A percentile compares a stretch with the other conserved stretches of the same genome.
Evolutionary conservation across 2,797 vertebrate species (phyloP).

Genomic region (Chelmon rostratus): DNA sequence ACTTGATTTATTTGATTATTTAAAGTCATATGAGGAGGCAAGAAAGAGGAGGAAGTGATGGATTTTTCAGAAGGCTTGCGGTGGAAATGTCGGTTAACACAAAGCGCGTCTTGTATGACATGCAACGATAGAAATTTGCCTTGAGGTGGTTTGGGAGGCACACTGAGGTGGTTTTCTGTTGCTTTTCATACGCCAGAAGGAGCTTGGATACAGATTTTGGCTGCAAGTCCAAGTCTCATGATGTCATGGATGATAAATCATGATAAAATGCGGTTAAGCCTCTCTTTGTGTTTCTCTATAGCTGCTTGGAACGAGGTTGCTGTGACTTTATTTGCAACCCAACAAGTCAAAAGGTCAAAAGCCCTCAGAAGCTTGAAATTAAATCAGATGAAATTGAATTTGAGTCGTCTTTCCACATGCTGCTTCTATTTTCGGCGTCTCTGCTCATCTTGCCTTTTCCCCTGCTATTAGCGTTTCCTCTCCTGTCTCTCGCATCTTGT

Average conservation of each 20-base stretch:
- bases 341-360: conserved; percentile 41
- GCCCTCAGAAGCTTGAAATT: conserved; percentile 40
- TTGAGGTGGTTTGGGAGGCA: conserved; percentile 19
- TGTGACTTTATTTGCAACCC: conserved; percentile 6
- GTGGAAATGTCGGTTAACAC: conserved; percentile 16
- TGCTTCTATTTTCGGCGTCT: conserved; percentile 49
- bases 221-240: conserved; percentile 29
- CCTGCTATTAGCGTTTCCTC: background rate
- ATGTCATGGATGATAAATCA: conserved; percentile 41
- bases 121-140: conserved; percentile 23
- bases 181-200: background rate
- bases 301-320: conserved; percentile 27
- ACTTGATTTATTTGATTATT: conserved; percentile 7
- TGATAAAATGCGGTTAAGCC: conserved; percentile 3
- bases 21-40: conserved; percentile 4
- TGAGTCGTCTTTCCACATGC: conserved; percentile 41
- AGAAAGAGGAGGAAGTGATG: background rate
- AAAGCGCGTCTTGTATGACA: conserved; percentile 29
- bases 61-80: background rate
- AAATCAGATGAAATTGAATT: conserved; percentile 66
- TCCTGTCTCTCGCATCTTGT: background rate
- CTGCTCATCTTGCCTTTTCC: conserved; percentile 6
- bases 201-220: conserved; percentile 10
- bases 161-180: conserved; percentile 20
- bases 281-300: background rate